These are phyloP conservation scores for Eueides isabella DNA, from an alignment of 1,140 invertebrate species.

Conservation along the genomic window DNA sequence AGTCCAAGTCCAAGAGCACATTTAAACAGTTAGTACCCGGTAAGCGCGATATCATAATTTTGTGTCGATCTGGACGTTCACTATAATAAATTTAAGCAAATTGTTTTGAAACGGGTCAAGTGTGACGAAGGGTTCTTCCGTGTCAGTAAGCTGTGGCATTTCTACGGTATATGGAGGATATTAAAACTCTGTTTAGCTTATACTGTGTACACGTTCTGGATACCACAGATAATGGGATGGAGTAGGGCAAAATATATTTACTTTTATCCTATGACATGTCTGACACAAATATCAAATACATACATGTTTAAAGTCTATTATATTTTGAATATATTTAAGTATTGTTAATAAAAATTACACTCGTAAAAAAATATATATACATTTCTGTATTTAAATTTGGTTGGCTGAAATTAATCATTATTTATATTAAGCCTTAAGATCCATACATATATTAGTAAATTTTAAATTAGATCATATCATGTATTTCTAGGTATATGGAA, in stretches of 20 bases:
- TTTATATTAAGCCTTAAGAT: background rate
- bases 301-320: background rate
- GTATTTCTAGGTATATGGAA: background rate
- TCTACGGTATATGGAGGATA: conserved; percentile 14
- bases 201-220: background rate
- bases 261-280: background rate
- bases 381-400: background rate
- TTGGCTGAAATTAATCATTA: background rate
- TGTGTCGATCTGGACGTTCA: background rate
- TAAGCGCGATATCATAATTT: background rate
- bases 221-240: background rate
- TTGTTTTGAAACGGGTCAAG: conserved; percentile 42
- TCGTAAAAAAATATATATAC: no score
- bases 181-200: background rate
- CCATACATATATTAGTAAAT: background rate
- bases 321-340: background rate
- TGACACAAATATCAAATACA: background rate
- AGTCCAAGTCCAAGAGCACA: no score
- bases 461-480: background rate
- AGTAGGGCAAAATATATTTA: background rate
- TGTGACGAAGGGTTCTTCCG: conserved; percentile 44
- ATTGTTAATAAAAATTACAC: no score
- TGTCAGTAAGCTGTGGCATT: conserved; percentile 33
- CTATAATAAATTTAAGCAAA: conserved; percentile 12
- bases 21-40: no score